Conservation (phyloP, 2,797 vertebrate species). For the Scolopax rusticola region DNA sequence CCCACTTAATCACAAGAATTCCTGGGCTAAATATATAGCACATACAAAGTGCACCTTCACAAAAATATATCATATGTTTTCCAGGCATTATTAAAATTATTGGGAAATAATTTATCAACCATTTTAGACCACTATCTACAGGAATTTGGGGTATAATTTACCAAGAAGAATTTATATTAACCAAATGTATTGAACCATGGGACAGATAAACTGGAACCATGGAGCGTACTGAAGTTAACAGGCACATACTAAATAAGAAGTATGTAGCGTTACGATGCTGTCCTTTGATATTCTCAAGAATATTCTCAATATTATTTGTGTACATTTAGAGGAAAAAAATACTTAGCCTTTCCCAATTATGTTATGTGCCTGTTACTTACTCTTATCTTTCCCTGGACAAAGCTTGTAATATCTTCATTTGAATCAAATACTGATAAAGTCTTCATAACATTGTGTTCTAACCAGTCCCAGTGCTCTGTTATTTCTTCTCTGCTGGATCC, state of each 20-base stretch:
- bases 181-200: not conserved
- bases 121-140: not conserved
- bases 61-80: not conserved
- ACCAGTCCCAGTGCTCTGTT: slow-evolving; percentile 95
- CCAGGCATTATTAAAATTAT: not conserved
- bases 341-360: not conserved
- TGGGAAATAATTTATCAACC: not conserved
- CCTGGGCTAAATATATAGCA: not conserved
- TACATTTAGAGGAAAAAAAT: not conserved
- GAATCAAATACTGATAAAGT: slow-evolving; percentile 97
- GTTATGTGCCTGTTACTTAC: slow-evolving; percentile 80
- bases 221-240: not conserved
- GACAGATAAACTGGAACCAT: not conserved
- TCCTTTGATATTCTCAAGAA: not conserved
- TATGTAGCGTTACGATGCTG: not conserved
- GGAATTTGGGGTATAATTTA: not conserved
- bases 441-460: slow-evolving; percentile 96
- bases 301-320: not conserved
- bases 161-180: not conserved
- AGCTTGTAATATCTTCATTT: slow-evolving; percentile 97
- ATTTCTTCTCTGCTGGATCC: slow-evolving; percentile 96
- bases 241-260: not conserved
- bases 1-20: not conserved
- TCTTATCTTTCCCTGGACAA: slow-evolving; percentile 97
- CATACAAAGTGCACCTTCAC: not conserved